These are phyloP conservation scores for Mycogona germanica DNA, from an alignment of 2,888 invertebrate genomes.

Conservation along the genomic window DNA sequence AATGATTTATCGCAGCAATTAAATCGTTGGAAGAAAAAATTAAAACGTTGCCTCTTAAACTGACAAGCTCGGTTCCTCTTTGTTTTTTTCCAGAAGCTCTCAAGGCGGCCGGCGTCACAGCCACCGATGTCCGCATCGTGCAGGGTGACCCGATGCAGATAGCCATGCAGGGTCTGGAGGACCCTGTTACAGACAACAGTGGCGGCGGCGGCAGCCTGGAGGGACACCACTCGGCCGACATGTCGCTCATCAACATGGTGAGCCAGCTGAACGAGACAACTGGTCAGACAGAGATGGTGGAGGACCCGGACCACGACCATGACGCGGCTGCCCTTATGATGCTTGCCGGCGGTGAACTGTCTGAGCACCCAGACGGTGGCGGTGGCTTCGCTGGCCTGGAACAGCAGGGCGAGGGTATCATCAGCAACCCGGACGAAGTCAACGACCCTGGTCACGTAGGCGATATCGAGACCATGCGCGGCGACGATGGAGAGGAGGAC, in stretches of 20 bases:
- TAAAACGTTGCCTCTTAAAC: background rate
- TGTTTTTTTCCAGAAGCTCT: constrained; percentile 16
- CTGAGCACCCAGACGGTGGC: background rate
- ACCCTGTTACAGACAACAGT: constrained; percentile 1
- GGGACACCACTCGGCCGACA: constrained; percentile 8
- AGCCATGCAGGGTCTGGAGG: constrained; percentile 8
- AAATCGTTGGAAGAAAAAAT: too few relatives aligned
- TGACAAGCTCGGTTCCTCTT: too few relatives aligned
- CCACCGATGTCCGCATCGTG: constrained; percentile 14
- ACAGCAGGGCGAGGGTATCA: background rate
- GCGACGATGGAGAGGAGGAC: background rate
- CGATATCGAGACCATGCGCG: background rate
- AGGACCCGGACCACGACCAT: background rate
- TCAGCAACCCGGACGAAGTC: constrained; percentile 1
- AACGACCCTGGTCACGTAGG: constrained; percentile 5
- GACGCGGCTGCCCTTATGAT: background rate
- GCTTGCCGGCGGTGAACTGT: background rate
- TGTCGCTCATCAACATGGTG: constrained; percentile 11
- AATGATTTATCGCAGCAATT: too few relatives aligned
- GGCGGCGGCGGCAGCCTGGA: constrained; percentile 1
- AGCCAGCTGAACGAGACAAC: constrained; percentile 8
- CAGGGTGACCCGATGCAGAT: constrained; percentile 10
- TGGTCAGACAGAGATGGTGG: too few relatives aligned
- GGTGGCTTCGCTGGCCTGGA: background rate
- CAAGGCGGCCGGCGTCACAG: constrained; percentile 16